Conservation (phyloP, 2,888 invertebrate genomes). For the Anarsia innoxiella region DNA sequence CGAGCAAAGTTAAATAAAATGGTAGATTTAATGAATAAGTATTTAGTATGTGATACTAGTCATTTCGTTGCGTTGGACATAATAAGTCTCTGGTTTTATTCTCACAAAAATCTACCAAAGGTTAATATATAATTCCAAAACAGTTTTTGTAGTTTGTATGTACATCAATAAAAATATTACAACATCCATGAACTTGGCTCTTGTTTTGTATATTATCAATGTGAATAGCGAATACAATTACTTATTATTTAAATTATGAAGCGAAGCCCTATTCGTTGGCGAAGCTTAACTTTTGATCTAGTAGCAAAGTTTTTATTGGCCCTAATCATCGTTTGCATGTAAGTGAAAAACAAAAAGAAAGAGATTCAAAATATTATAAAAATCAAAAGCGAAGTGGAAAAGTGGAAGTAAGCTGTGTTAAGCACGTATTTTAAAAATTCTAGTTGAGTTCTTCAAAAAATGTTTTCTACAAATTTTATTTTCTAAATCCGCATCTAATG, state of each 20-base stretch:
- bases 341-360: constrained; percentile 16
- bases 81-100: too few species aligned
- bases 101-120: too few species aligned
- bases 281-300: constrained; percentile 7
- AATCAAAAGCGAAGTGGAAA: constrained; percentile 16
- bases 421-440: neutral
- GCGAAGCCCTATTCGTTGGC: constrained; percentile 33
- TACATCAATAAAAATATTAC: too few species aligned
- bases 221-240: constrained; percentile 19
- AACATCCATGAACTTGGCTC: too few species aligned
- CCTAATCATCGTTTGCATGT: neutral
- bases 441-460: constrained; percentile 4
- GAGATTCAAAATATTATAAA: constrained; percentile 22
- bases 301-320: constrained; percentile 3
- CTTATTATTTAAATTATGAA: constrained; percentile 25
- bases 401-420: constrained; percentile 16
- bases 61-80: too few species aligned
- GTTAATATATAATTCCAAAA: too few species aligned
- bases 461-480: constrained; percentile 15
- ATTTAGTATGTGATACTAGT: too few species aligned
- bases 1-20: too few species aligned
- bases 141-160: too few species aligned
- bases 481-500: neutral
- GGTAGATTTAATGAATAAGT: too few species aligned
- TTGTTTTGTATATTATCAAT: constrained; percentile 27